Conservation (phyloP, 2,888 invertebrate genomes). For the Pecten maximus region DNA sequence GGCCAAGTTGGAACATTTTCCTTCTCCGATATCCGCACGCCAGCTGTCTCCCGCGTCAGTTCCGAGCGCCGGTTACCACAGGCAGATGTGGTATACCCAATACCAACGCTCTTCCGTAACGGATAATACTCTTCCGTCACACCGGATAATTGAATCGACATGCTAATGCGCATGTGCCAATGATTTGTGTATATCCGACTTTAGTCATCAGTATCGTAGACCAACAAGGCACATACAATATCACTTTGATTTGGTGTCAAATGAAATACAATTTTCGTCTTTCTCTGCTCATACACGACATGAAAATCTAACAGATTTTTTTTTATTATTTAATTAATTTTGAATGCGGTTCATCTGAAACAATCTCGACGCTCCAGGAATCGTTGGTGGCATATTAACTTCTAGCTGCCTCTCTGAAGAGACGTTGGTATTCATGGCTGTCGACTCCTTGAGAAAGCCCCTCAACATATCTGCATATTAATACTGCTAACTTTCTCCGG, state of each 20-base stretch:
- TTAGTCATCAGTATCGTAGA: no score
- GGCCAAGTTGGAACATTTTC: not conserved
- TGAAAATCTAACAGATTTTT: no score
- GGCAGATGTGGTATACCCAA: not conserved
- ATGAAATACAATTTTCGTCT: not conserved
- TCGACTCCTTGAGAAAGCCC: not conserved
- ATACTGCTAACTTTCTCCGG: not conserved
- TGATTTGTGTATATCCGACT: not conserved
- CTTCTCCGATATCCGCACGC: not conserved
- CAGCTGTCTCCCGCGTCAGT: not conserved
- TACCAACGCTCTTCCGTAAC: not conserved
- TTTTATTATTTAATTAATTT: not conserved
- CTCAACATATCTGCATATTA: constrained; percentile 12
- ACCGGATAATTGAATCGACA: not conserved
- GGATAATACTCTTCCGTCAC: not conserved
- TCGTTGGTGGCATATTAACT: not conserved
- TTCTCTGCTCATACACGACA: not conserved
- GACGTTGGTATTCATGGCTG: not conserved
- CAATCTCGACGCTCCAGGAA: not conserved
- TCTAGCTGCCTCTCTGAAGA: not conserved
- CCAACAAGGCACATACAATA: no score
- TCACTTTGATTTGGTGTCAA: not conserved
- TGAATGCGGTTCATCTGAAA: not conserved
- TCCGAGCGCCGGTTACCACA: not conserved
- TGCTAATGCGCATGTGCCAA: not conserved